Evolutionary conservation across 2,113 vertebrate genomes (phyloP), one percentile per base, ranked within the genome.

Genomic region (Lathamus discolor): DNA sequence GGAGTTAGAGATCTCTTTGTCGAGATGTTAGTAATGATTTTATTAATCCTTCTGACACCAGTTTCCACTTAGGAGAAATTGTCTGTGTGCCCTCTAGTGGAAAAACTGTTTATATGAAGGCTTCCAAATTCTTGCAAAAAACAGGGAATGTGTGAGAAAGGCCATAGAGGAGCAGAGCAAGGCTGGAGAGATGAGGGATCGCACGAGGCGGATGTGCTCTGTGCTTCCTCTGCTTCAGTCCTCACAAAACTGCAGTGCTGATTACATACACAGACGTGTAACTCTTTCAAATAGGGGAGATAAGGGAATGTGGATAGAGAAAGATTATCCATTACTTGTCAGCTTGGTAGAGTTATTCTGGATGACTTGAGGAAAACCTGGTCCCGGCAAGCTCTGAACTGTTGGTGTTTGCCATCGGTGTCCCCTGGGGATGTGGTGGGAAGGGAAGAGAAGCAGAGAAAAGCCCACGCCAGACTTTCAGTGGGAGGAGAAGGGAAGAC

Each of bases 51-150:
- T 79, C 55, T 66, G 73, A 54, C n/a, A 73, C 63, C 13, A 57
- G 44, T 91, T 92, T 94, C 39, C 25, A 28, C 62, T 73, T 87
- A 79, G 74, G 44, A 95, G 44, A 95, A 95, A 80, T 67, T 96
- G 63, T 89, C 83, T 89, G 93, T 96, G 77, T 97, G 96, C 96
- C 96, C 96, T 92, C 96, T 97, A 91, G 96, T 97, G 96, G 96
- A 93, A 96, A 89, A 94, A 54, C 27, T 39, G 35, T 61, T 96
- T 89, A 85, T 59, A 28, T 55, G 57, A 89, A 70, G 28, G 9
- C 24, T 92, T 76, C 52, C 35, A 66, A 54, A 62, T 54, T 91
- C n/a, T 77, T 83, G 20, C 24, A 68, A 31, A 91, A 27, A 33
- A 55, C 7, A 46, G n/a, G 16, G 31, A 59, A 88, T 43, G 9